Evolutionary conservation across 2,888 invertebrate species (phyloP).

Genomic region (Notocelia uddmanniana): DNA sequence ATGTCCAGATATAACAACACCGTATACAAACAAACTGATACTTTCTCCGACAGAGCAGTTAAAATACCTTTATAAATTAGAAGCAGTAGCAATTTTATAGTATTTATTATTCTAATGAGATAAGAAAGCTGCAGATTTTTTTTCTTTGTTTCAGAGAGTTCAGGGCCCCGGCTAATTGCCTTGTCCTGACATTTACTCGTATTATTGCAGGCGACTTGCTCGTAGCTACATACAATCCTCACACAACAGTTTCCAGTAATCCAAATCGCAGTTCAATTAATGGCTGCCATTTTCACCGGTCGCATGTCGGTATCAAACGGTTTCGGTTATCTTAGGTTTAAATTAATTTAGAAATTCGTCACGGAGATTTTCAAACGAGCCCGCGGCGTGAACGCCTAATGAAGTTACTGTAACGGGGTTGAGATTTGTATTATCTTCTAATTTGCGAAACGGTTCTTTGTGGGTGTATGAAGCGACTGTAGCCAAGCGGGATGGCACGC

Average conservation of each 20-base stretch:
- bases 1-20: too few relatives aligned
- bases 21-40: too few relatives aligned
- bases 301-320: conserved; percentile 64
- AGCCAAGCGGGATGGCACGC: neutral
- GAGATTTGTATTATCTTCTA: conserved; percentile 62
- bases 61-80: too few relatives aligned
- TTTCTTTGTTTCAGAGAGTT: too few relatives aligned
- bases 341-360: conserved; percentile 75
- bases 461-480: neutral
- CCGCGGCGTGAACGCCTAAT: conserved; percentile 70
- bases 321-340: conserved; percentile 62
- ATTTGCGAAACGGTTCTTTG: conserved; percentile 42
- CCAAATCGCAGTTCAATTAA: conserved; percentile 31
- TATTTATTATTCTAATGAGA: too few relatives aligned
- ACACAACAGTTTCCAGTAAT: neutral
- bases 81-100: too few relatives aligned
- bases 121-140: too few relatives aligned
- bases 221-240: neutral
- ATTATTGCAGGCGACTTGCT: neutral
- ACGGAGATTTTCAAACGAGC: conserved; percentile 71
- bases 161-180: too few relatives aligned
- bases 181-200: too few relatives aligned
- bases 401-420: conserved; percentile 70
- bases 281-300: conserved; percentile 32
- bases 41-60: too few relatives aligned